A percentile compares a stretch with the other conserved stretches of the same genome.
Evolutionary conservation across 2,888 invertebrate genomes (phyloP).

Genomic region (Pinctada fucata): DNA sequence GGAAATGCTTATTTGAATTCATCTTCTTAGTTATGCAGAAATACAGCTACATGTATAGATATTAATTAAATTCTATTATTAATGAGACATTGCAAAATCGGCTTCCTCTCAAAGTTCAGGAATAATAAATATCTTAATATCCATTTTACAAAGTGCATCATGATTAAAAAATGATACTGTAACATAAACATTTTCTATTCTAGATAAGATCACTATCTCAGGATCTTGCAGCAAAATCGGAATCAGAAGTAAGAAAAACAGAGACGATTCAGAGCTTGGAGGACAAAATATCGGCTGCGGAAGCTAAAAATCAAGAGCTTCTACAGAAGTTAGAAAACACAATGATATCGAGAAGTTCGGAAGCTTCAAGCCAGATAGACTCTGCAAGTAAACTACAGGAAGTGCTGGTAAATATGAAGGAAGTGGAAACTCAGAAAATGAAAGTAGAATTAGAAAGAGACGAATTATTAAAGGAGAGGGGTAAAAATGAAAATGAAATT

Average conservation of each 20-base stretch:
- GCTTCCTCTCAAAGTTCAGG: too few species aligned
- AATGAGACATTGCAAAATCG: too few species aligned
- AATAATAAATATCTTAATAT: too few species aligned
- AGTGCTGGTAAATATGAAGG: constrained; percentile 37
- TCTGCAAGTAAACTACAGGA: constrained; percentile 45
- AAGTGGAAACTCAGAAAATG: constrained; percentile 39
- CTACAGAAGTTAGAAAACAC: constrained; percentile 42
- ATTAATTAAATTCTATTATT: too few species aligned
- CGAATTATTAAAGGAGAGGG: constrained; percentile 20
- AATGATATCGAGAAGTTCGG: constrained; percentile 36
- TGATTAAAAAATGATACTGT: too few species aligned
- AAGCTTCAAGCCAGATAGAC: constrained; percentile 44
- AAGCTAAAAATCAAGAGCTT: constrained; percentile 46
- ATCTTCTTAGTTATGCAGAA: too few species aligned
- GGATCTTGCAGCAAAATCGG: constrained; percentile 26
- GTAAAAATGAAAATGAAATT: constrained; percentile 34
- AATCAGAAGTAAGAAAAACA: constrained; percentile 35
- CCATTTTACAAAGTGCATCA: too few species aligned
- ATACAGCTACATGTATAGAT: too few species aligned
- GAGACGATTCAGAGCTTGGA: constrained; percentile 36
- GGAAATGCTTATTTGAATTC: too few species aligned
- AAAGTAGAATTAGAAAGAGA: constrained; percentile 26
- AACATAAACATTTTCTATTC: background rate
- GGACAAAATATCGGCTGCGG: constrained; percentile 33
- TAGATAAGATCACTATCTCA: constrained; percentile 32